Evolutionary conservation across 2,888 invertebrate genomes (phyloP), one percentile per base, ranked within the genome.

Genomic region (Leucania comma): DNA sequence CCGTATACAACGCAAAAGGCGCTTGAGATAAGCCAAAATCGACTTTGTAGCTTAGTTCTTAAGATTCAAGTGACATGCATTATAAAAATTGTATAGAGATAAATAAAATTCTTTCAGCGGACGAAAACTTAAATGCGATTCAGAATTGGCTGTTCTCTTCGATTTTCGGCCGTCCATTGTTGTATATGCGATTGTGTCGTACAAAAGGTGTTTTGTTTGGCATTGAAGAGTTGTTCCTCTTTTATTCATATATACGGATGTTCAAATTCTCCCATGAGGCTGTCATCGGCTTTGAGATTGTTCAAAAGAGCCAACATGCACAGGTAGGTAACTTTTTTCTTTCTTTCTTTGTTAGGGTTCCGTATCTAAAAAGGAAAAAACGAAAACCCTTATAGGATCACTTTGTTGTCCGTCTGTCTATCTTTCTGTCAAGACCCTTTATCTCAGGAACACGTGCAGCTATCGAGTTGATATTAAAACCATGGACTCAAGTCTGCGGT

Each of bases 61-160:
- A 72, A 72, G 54, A 53, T 53, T 46, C 32, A 67, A 72, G 22
- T 29, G 24, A 48, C 3, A 5, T 63, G 69, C 60, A 64, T 46
- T 22, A 61, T 26, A 56, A 68, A 67, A 42, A 53, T 67, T 78
- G 71, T 75, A 32, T 56, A 57, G 26, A 56, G 24, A 75, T 74
- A 81, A 82, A 82, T 81, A 82, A 77, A 84, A 78, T 81, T 74
- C 72, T 35, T 64, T 65, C 50, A 59, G 58, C 57, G 51, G 68
- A 72, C 68, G 72, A 57, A 66, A 81, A 84, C 76, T 84, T 82
- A 70, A 84, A 84, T 84, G 78, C 71, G 82, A 81, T 84, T 84
- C 75, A 46, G 75, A 72, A 80, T 78, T 84, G 83, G 71, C 51
- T 78, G 75, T 80, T 66, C 68, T 57, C 62, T 78, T 76, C 75